Conservation (phyloP, 2,888 invertebrate species). For the Perithous albicinctus region DNA sequence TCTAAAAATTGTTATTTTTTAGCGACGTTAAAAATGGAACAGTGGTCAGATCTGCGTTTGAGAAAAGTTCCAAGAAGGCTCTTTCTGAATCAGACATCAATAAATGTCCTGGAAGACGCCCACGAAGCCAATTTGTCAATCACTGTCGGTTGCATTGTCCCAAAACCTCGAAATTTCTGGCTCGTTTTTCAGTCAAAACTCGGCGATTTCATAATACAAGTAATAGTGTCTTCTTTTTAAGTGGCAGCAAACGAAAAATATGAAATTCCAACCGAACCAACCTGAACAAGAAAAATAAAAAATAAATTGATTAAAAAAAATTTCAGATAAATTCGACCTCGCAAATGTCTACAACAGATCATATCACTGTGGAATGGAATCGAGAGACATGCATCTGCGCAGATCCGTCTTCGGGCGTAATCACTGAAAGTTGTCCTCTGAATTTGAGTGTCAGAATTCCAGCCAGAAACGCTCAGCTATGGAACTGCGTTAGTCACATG, state of each 20-base stretch:
- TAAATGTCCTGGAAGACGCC: conserved; percentile 64
- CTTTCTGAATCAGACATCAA: conserved; percentile 73
- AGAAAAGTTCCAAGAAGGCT: conserved; percentile 78
- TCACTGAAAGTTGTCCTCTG: conserved; percentile 69
- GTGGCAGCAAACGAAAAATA: no score
- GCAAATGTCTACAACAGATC: conserved; percentile 68
- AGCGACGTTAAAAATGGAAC: conserved; percentile 72
- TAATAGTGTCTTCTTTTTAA: conserved; percentile 24
- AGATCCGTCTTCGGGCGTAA: conserved; percentile 40
- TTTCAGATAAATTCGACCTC: conserved; percentile 71
- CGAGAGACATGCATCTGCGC: conserved; percentile 69
- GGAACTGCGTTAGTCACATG: conserved; percentile 76
- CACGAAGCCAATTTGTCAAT: conserved; percentile 66
- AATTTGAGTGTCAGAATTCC: conserved; percentile 70
- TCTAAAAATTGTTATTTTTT: conserved; percentile 11
- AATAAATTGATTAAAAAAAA: neutral
- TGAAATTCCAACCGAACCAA: no score
- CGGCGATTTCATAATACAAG: conserved; percentile 80
- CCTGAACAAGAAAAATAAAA: no score
- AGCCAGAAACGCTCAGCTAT: conserved; percentile 74
- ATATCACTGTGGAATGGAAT: conserved; percentile 65
- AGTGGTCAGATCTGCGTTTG: conserved; percentile 74
- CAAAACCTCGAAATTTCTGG: conserved; percentile 74
- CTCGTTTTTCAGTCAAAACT: conserved; percentile 76
- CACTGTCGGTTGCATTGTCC: conserved; percentile 76